Percentiles rank a stretch among this genome's conserved stretches.
Conservation (phyloP, 2,797 vertebrate species). For the Rhadinocentrus ornatus region DNA sequence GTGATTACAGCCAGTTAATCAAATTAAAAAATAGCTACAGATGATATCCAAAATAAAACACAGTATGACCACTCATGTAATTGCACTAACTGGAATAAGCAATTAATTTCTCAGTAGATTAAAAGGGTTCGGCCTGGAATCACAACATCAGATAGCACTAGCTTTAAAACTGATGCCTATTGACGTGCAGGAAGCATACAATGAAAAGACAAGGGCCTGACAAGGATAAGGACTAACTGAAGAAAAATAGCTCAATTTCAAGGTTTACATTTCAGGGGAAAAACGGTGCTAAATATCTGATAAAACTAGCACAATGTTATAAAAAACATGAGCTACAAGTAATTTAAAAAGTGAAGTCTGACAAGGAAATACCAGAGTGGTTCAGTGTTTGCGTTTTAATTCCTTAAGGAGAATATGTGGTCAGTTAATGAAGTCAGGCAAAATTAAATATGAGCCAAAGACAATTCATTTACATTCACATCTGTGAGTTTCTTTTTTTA, state of each 20-base stretch:
- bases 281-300: neutral
- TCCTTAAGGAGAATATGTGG: neutral
- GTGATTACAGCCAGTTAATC: neutral
- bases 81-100: slow-evolving; percentile 10
- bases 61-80: neutral
- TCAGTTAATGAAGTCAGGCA: neutral
- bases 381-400: neutral
- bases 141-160: neutral
- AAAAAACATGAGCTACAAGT: neutral
- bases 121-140: neutral
- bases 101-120: neutral
- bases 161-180: neutral
- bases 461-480: slow-evolving; percentile 66
- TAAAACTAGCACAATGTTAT: neutral
- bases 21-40: neutral
- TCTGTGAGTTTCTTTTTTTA: slow-evolving; percentile 63
- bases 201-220: neutral
- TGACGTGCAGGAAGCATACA: neutral
- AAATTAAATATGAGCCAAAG: neutral
- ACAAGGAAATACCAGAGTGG: neutral
- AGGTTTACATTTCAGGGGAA: neutral
- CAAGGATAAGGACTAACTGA: neutral
- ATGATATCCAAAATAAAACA: slow-evolving; percentile 1
- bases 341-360: neutral
- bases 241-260: neutral